These are phyloP conservation scores for Acronicta alni DNA, from an alignment of 2,888 invertebrate genomes.

Conservation along the genomic window DNA sequence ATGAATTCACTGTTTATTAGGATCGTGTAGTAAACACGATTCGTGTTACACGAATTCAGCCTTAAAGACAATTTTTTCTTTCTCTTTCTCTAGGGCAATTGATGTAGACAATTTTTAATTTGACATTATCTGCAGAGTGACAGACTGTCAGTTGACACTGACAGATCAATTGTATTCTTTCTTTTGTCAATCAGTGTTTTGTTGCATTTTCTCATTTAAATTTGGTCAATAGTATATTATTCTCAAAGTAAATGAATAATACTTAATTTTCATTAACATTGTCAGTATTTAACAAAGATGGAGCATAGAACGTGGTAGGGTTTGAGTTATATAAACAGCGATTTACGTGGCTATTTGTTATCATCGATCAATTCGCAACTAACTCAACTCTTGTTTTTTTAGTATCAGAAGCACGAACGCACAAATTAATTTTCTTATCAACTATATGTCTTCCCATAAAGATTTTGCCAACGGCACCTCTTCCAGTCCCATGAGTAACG, in stretches of 20 bases:
- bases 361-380: too few relatives aligned
- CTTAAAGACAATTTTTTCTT: too few relatives aligned
- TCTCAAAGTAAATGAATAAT: background rate
- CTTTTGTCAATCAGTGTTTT: background rate
- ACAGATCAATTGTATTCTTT: background rate
- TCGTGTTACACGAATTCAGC: too few relatives aligned
- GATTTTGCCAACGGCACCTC: background rate
- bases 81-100: too few relatives aligned
- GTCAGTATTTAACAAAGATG: background rate
- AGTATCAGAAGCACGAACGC: slow-evolving; percentile 1
- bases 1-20: too few relatives aligned
- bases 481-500: background rate
- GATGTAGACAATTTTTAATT: too few relatives aligned
- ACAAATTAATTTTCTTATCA: background rate
- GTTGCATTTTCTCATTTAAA: background rate
- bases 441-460: slow-evolving; percentile 3
- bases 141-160: background rate
- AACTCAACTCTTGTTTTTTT: background rate
- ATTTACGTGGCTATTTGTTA: background rate
- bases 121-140: background rate
- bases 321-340: background rate
- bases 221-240: background rate
- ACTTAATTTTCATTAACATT: background rate
- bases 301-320: background rate
- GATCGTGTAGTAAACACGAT: too few relatives aligned